Evolutionary conservation across 64 coral and sea anemone species (phyloP).

Genomic region (Hydrozoanthus tunicans): DNA sequence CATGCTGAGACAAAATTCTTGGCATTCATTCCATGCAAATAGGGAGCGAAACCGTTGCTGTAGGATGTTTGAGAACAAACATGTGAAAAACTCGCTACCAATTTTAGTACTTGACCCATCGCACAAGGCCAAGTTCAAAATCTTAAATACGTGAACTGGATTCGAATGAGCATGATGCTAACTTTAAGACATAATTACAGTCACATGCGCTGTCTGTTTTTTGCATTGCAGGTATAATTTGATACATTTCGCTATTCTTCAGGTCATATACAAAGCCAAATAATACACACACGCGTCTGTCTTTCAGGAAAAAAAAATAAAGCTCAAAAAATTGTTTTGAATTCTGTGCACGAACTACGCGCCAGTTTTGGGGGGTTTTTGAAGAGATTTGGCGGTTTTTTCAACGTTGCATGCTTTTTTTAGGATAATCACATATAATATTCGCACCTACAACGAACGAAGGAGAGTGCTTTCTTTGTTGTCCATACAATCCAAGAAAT

Average conservation of each 20-base stretch:
- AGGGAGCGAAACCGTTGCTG: neutral
- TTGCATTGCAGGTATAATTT: slow-evolving; percentile 1
- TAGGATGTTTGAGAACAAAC: neutral
- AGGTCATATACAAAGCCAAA: neutral
- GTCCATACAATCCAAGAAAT: slow-evolving; percentile 25
- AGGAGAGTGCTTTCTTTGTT: slow-evolving; percentile 3
- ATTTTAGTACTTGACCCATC: neutral
- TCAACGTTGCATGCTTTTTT: neutral
- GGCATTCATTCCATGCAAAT: neutral
- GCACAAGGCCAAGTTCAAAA: slow-evolving; percentile 9
- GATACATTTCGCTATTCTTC: slow-evolving; percentile 28
- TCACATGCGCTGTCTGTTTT: neutral
- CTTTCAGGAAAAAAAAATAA: neutral
- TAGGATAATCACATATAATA: slow-evolving; percentile 3
- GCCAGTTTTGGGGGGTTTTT: neutral
- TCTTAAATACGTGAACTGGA: neutral
- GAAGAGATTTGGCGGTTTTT: slow-evolving; percentile 16
- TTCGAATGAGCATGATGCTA: neutral
- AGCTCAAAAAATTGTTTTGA: neutral
- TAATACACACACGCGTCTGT: slow-evolving; percentile 27
- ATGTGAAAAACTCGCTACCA: neutral
- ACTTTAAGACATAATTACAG: neutral
- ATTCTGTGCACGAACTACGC: neutral
- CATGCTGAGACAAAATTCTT: neutral
- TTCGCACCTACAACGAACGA: neutral